Base-by-base conservation (phyloP, 2,888 invertebrate species). In the Polyploca ridens region DNA sequence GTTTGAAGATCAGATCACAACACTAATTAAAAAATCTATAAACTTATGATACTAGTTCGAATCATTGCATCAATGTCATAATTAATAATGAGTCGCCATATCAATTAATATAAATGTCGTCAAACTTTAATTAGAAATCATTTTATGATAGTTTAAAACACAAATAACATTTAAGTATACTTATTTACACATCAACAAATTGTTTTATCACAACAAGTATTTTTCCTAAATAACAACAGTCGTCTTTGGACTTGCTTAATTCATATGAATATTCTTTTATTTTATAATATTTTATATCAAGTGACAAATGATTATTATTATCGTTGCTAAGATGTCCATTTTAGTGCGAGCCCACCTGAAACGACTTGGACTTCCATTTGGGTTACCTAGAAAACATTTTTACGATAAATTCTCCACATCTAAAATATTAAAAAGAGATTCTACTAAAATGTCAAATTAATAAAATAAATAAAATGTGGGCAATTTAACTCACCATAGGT, bases 311-410 rank as follows among this genome's bases (percentile, higher is more conserved):
- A 83, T 74, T 78, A 88, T 77, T 72, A 88, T 71, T 81, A 89
- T 79, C 82, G 88, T 82, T 73, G 89, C 79, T 79, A 91, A 73
- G 71, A 89, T 81, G 79, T 90, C 91, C 91, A 85, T 81, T 85
- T 82, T 90, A 87, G 84, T 82, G 80, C 83, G 84, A 85, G 86
- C 86, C 90, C 91, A 87, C 90, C 85, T 86, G 84, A 87, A 87
- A 87, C 84, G 83, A 84, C 89, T 90, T 87, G 92, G 83, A 89
- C 92, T 88, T 92, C 94, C 94, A 85, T 90, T 94, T 90, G 93
- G 93, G 84, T 94, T 94, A 94, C 94, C 94, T 94, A 94, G 88
- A 94, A 94, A 93, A 92, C 84, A 90, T 90, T 84, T 82, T 85
- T 82, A 83, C 73, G 82, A 88, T 91, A 89, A 91, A 90, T 88